phyloP scores from a whole-genome alignment of 2,888 invertebrate genomes.

The Poecilus cupreus region DNA sequence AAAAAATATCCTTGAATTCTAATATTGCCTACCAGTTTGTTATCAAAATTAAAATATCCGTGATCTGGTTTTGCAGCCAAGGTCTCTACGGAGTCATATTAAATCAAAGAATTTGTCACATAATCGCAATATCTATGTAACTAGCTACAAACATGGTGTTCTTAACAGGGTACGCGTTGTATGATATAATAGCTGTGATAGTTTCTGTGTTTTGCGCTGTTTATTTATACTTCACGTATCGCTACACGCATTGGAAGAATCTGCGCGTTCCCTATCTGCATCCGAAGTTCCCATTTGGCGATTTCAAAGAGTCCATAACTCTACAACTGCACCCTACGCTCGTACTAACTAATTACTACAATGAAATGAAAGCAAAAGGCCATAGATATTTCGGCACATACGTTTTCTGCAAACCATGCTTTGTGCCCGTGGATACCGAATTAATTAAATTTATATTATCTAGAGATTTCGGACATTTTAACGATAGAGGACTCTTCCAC shows the following conservation, averaged over 20 bases:
- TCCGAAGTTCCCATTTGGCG: constrained; percentile 59
- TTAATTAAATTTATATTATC: constrained; percentile 73
- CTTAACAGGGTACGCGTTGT: not conserved
- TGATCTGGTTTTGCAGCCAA: too few species aligned
- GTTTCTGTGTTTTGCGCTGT: constrained; percentile 7
- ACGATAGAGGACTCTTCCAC: constrained; percentile 76
- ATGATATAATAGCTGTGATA: not conserved
- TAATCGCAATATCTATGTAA: too few species aligned
- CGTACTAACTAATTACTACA: constrained; percentile 46
- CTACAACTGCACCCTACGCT: constrained; percentile 17
- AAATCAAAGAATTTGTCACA: too few species aligned
- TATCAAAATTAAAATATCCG: not conserved
- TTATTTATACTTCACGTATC: constrained; percentile 56
- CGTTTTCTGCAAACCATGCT: constrained; percentile 62
- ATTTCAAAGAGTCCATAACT: constrained; percentile 29
- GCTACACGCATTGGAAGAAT: constrained; percentile 58
- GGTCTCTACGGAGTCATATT: too few species aligned
- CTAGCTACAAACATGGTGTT: not conserved
- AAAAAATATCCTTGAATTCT: not conserved
- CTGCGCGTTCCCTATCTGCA: constrained; percentile 45
- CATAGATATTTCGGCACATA: constrained; percentile 61
- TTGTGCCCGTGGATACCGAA: constrained; percentile 66
- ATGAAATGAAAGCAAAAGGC: constrained; percentile 57
- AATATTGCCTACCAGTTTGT: not conserved
- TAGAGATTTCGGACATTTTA: constrained; percentile 77